Evolutionary conservation across 2,888 invertebrate species (phyloP).

Genomic region (Volucella inanis): DNA sequence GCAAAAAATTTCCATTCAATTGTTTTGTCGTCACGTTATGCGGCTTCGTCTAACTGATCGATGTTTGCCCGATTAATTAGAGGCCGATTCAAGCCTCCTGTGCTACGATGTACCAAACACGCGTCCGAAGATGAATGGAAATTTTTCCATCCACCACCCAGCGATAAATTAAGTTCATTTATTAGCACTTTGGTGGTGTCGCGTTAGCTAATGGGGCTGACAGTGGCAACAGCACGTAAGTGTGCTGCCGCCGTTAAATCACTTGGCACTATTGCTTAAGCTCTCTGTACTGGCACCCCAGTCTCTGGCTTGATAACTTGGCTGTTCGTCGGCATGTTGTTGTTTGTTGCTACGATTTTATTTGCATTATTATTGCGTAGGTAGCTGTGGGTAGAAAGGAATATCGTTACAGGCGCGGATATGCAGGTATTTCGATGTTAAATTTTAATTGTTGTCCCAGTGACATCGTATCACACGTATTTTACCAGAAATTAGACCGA

Average conservation of each 20-base stretch:
- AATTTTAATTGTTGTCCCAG: slow-evolving; percentile 13
- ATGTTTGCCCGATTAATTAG: slow-evolving; percentile 70
- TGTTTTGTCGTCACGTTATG: slow-evolving; percentile 58
- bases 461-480: slow-evolving; percentile 23
- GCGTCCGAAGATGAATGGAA: slow-evolving; percentile 73
- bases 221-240: slow-evolving; percentile 43
- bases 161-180: slow-evolving; percentile 58
- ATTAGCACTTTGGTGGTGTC: slow-evolving; percentile 62
- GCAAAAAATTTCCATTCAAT: slow-evolving; percentile 73
- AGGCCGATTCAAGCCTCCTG: slow-evolving; percentile 60
- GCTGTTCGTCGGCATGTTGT: slow-evolving; percentile 6
- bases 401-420: too few relatives aligned
- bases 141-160: slow-evolving; percentile 58
- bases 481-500: too few relatives aligned
- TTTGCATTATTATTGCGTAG: slow-evolving; percentile 58
- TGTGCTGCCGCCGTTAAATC: slow-evolving; percentile 51
- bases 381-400: slow-evolving; percentile 9
- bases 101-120: slow-evolving; percentile 67
- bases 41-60: slow-evolving; percentile 58
- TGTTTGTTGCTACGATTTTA: slow-evolving; percentile 50
- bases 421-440: too few relatives aligned
- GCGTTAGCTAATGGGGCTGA: slow-evolving; percentile 60
- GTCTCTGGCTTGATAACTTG: background rate
- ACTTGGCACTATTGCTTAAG: slow-evolving; percentile 1
- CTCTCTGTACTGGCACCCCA: too few relatives aligned